Evolutionary conservation across 2,888 invertebrate genomes (phyloP), one percentile per base, ranked within the genome.

Genomic region (Drosophila buzzatii): DNA sequence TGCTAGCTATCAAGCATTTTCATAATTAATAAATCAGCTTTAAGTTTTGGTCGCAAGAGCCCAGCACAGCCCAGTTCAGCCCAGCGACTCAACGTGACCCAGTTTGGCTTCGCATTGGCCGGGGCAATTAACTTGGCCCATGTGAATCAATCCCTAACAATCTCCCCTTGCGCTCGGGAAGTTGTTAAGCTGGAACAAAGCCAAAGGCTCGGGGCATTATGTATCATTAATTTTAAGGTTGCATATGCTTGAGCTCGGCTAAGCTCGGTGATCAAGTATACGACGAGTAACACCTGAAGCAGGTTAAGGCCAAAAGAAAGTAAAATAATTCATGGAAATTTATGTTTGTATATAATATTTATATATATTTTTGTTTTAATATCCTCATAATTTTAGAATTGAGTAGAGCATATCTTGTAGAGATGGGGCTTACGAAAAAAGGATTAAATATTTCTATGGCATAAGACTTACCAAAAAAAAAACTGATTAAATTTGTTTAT

Each of bases 21-120:
- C 33, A 68, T 68, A 42, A 70, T 70, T 68, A 45, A 68, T 68
- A 58, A 58, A 58, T 23, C 31, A 37, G 16, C 51, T 37, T 52
- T 39, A 52, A 44, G 70, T 58, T 57, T 69, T 44, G 23, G 51
- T 33, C 35, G n/a, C 52, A 42, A 53, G 53, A 35, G 53, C 56
- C 44, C 35, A 35, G 27, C 1, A 1, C 27, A 35, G 42, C 56
- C 44, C 23, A 27, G 27, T 27, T 27, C 27, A 35, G 53, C 56
- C 44, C 35, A 35, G 14, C 31, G 49, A 49, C 47, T 9, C 23
- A 55, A 23, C n/a, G 55, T 57, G 57, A 56, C 56, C 69, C 35
- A 67, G 20, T 56, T 67, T 16, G 14, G 4, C 41, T 18, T 6
- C 10, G 27, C 27, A 23, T 18, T 27, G 23, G 44, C 37, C 27